Evolutionary conservation across 2,797 vertebrate genomes (phyloP), one percentile per base, ranked within the genome.

Genomic region (Hozukius guyotensis): DNA sequence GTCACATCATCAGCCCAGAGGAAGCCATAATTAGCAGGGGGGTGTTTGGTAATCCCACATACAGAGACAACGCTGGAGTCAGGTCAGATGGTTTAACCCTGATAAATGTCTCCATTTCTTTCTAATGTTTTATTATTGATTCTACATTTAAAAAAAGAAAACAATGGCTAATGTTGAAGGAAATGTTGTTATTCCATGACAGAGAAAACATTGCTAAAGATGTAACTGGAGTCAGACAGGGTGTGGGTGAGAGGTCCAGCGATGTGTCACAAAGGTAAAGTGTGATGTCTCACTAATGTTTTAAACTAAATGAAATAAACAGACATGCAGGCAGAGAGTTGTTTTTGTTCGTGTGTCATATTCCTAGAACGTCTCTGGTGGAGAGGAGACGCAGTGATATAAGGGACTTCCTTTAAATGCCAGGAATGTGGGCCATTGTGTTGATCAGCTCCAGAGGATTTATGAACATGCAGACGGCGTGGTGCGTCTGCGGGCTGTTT

Each of bases 381-480:
- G 86, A 86, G 90, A 85, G 77, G 89, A 87, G 91, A 93, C 79
- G 72, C 86, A 91, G 82, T 88, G 93, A 94, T 93, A 94, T 82
- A 89, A 93, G 83, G 87, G 75, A 90, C 92, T 90, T 88, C 89
- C 92, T 89, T 88, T 91, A 87, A 91, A 95, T 91, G 83, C 73
- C 85, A 92, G 93, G 95, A 96, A 96, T 95, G 95, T 70, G 83
- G 87, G 87, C 96, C 91, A 96, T 96, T 96, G 96, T 96, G 94
- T 96, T 95, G 92, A 96, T 96, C 93, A 91, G 90, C 92, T 94
- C 94, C 83, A 81, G 92, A 96, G 94, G 90, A 95, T 95, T 95
- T 96, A 95, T 95, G 94, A 93, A 95, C 94, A 89, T 83, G 78
- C 84, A 83, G 88, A 93, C 71, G 66, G 91, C 75, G 75, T 89